Conservation (phyloP, 2,888 invertebrate species). For the Leptura quadrifasciata region DNA sequence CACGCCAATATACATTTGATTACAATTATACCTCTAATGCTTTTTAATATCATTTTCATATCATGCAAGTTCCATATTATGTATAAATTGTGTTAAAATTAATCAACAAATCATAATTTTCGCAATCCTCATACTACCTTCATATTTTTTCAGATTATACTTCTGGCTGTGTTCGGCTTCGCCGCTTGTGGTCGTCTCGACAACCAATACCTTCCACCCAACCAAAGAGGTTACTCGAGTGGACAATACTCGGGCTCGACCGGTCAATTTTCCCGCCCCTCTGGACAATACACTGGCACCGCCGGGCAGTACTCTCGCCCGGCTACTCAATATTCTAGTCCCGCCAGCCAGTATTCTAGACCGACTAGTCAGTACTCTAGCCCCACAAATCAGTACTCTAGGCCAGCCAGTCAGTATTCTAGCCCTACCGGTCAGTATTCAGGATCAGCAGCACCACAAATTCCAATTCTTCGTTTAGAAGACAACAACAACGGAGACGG, state of each 20-base stretch:
- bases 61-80: too few relatives aligned
- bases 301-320: background rate
- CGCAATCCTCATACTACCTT: background rate
- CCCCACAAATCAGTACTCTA: conserved; percentile 41
- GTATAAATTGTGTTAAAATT: too few relatives aligned
- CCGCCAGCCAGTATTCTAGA: background rate
- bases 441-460: conserved; percentile 35
- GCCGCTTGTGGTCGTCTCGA: conserved; percentile 50
- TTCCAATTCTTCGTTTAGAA: conserved; percentile 63
- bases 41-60: too few relatives aligned
- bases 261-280: background rate
- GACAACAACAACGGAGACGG: conserved; percentile 69
- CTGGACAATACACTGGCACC: background rate
- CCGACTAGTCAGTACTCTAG: conserved; percentile 40
- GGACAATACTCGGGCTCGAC: background rate
- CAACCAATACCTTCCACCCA: conserved; percentile 60
- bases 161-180: conserved; percentile 57
- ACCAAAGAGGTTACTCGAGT: conserved; percentile 60
- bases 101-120: too few relatives aligned
- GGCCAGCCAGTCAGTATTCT: conserved; percentile 30
- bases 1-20: too few relatives aligned
- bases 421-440: conserved; percentile 40
- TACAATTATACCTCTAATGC: too few relatives aligned
- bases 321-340: background rate
- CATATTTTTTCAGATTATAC: conserved; percentile 50